These are phyloP conservation scores for Amblyopsis rosae DNA, from an alignment of 2,113 vertebrate genomes.

Conservation along the genomic window DNA sequence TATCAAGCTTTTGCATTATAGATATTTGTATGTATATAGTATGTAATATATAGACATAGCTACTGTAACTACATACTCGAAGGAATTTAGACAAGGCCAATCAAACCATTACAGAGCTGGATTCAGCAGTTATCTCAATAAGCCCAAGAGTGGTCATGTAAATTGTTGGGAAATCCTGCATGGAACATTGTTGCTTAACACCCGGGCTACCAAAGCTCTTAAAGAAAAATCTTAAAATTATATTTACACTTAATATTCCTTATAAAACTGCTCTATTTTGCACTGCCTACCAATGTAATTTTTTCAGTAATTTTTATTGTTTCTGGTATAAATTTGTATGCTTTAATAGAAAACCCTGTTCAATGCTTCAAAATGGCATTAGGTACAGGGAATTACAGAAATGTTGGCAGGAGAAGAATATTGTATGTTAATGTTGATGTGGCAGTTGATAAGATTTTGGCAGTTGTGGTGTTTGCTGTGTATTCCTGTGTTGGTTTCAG, in stretches of 20 bases:
- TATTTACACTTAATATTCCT: not conserved
- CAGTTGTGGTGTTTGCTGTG: slow-evolving; percentile 19
- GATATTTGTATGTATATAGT: too few relatives aligned
- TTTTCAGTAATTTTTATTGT: not conserved
- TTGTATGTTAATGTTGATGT: slow-evolving; percentile 15
- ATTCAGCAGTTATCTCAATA: slow-evolving; percentile 46
- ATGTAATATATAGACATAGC: too few relatives aligned
- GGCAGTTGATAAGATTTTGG: slow-evolving; percentile 33
- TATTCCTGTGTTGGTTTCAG: slow-evolving; percentile 6
- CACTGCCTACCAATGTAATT: slow-evolving; percentile 4
- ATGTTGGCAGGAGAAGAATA: slow-evolving; percentile 12
- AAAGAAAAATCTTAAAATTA: not conserved
- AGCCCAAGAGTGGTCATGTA: slow-evolving; percentile 30
- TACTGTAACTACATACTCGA: too few relatives aligned
- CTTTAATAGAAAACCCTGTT: not conserved
- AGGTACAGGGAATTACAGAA: not conserved
- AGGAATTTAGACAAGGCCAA: not conserved
- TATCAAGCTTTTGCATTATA: too few relatives aligned
- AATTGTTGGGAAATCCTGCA: not conserved
- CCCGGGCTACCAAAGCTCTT: not conserved
- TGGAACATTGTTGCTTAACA: not conserved
- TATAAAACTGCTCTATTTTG: not conserved
- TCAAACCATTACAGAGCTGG: slow-evolving; percentile 49
- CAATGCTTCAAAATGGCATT: not conserved
- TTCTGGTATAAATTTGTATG: not conserved